A percentile compares a stretch with the other conserved stretches of the same genome.
These are phyloP conservation scores for Leucophenga varia DNA, from an alignment of 1,140 invertebrate genomes.

Conservation along the genomic window DNA sequence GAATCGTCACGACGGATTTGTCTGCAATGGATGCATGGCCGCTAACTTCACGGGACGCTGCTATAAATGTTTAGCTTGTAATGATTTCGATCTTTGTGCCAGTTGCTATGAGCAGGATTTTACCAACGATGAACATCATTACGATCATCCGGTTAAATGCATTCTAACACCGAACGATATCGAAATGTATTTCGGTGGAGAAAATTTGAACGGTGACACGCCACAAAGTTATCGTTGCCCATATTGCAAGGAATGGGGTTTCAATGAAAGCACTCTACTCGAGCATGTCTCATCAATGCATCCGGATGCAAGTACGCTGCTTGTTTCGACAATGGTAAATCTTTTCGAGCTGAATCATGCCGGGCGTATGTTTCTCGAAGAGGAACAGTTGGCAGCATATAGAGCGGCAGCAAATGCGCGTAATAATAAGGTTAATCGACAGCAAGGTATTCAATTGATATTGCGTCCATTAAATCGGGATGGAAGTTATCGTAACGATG, in stretches of 20 bases:
- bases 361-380: slow-evolving; percentile 35
- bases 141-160: slow-evolving; percentile 41
- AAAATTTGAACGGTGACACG: slow-evolving; percentile 34
- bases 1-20: slow-evolving; percentile 37
- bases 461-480: slow-evolving; percentile 36
- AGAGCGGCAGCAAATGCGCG: slow-evolving; percentile 27
- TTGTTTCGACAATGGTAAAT: slow-evolving; percentile 37
- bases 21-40: slow-evolving; percentile 29
- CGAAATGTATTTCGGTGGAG: slow-evolving; percentile 36
- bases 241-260: slow-evolving; percentile 41
- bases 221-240: slow-evolving; percentile 42
- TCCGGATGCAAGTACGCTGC: slow-evolving; percentile 22
- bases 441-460: slow-evolving; percentile 20
- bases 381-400: slow-evolving; percentile 34
- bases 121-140: slow-evolving; percentile 27
- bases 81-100: slow-evolving; percentile 29
- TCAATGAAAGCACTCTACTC: slow-evolving; percentile 38
- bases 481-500: slow-evolving; percentile 28
- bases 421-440: slow-evolving; percentile 26
- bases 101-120: slow-evolving; percentile 34
- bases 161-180: slow-evolving; percentile 26
- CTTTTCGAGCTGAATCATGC: slow-evolving; percentile 40
- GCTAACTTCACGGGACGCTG: slow-evolving; percentile 29
- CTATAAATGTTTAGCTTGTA: slow-evolving; percentile 34
- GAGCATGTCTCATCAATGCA: slow-evolving; percentile 33